Evolutionary conservation across 2,113 vertebrate species (phyloP), one percentile per base, ranked within the genome.

Genomic region (Chaenocephalus aceratus): DNA sequence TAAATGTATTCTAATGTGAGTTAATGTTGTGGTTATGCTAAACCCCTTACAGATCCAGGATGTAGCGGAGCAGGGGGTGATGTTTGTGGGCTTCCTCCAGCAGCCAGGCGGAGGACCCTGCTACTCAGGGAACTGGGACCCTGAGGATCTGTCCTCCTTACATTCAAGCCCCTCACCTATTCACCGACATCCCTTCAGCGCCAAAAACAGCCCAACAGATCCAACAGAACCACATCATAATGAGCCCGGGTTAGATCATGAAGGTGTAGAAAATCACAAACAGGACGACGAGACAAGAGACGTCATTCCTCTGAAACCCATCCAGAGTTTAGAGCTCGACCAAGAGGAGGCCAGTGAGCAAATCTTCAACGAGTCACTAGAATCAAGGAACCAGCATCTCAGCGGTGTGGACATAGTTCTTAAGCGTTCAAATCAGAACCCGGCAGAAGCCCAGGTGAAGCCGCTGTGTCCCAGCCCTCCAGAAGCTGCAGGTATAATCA

Each of bases 11-110:
- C 10, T 75, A 59, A 71, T 16, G 75, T 9, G 34, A 79, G 51
- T 52, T 45, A 10, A 34, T 36, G 63, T 14, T 75, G 62, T 73
- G 59, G 41, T 12, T 61, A 3, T 83, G 4, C 53, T 34, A 8
- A 36, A 0, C 15, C 30, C 84, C 80, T 41, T 41, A 41, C 92
- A 99, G 98, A 95, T 98, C 86, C 97, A 99, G 94, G 97, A 98
- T 81, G 95, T 96, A 56, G 96, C 97, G 3, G 96, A 96, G 83
- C 96, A 93, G 74, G 97, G 97, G 82, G 93, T 97, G 91, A 96
- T 96, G 86, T 98, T 99, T 77, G 95, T 98, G 49, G 96, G 97
- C 41, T 96, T 97, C 72, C 89, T 99, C 18, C 96, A 96, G 84
- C 97, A 98, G 89, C 96, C 94, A 0, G 92, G 93, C 0, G 91